phyloP scores from a whole-genome alignment of 2,113 vertebrate genomes.

The Ia io region DNA sequence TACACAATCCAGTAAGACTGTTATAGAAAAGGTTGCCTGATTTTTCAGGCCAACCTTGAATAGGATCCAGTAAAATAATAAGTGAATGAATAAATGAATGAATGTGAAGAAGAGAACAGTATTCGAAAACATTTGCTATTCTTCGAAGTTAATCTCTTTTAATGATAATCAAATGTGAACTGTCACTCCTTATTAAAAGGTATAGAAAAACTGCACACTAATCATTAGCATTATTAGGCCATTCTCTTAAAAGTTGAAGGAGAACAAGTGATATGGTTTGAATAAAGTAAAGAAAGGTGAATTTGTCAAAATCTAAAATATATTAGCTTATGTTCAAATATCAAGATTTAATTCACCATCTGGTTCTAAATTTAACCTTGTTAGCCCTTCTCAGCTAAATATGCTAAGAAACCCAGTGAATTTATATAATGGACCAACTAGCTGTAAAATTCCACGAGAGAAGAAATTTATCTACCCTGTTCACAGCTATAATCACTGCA shows the following conservation, averaged over 20 bases:
- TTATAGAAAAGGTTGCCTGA: neutral
- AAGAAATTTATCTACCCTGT: neutral
- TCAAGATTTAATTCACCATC: neutral
- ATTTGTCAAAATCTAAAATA: constrained; percentile 48
- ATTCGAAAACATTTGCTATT: neutral
- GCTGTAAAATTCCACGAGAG: neutral
- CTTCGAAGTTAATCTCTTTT: neutral
- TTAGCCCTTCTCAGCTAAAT: constrained; percentile 27
- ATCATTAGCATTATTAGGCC: neutral
- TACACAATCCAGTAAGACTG: neutral
- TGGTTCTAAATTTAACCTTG: constrained; percentile 32
- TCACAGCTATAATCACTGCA: neutral
- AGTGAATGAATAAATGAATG: neutral
- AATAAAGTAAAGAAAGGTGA: constrained; percentile 28
- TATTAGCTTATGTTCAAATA: constrained; percentile 4
- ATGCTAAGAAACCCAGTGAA: constrained; percentile 40
- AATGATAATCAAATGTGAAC: constrained; percentile 23
- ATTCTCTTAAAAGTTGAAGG: constrained; percentile 22
- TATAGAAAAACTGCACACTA: neutral
- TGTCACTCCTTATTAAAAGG: neutral
- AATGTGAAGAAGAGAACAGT: neutral
- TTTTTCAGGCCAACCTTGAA: constrained; percentile 32
- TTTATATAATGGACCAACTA: neutral
- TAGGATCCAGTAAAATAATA: neutral
- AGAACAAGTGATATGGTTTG: constrained; percentile 13